Conservation (phyloP, 2,888 invertebrate genomes). For the Eristalis intricaria region DNA sequence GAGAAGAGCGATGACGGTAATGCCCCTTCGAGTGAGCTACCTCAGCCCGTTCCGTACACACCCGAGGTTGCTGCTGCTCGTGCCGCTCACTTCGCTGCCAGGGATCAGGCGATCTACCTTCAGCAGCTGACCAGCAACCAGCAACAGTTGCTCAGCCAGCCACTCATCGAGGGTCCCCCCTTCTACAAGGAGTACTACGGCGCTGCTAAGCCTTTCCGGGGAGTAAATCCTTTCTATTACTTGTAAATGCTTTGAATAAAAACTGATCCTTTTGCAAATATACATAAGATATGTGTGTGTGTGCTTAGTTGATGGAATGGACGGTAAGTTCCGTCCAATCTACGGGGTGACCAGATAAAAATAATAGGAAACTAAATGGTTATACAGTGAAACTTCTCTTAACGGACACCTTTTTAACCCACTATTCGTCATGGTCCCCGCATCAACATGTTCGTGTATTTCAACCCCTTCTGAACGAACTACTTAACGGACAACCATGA, state of each 20-base stretch:
- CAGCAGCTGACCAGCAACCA: constrained; percentile 33
- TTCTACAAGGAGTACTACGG: constrained; percentile 57
- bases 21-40: background rate
- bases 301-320: background rate
- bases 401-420: too few species aligned
- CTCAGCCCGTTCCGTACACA: constrained; percentile 57
- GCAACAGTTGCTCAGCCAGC: constrained; percentile 34
- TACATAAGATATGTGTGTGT: background rate
- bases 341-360: too few species aligned
- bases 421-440: too few species aligned
- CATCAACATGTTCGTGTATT: too few species aligned
- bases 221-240: constrained; percentile 40
- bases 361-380: too few species aligned
- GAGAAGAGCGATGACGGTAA: background rate
- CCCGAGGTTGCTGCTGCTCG: constrained; percentile 68
- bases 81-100: constrained; percentile 65
- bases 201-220: constrained; percentile 41
- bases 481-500: too few species aligned
- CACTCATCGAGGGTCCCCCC: constrained; percentile 34
- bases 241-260: constrained; percentile 35
- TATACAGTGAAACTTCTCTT: too few species aligned
- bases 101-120: constrained; percentile 53
- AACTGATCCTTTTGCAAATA: background rate
- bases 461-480: too few species aligned
- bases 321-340: too few species aligned